phyloP scores from a whole-genome alignment of 2,888 invertebrate species.

The Spatulosminthurus flaviceps region DNA sequence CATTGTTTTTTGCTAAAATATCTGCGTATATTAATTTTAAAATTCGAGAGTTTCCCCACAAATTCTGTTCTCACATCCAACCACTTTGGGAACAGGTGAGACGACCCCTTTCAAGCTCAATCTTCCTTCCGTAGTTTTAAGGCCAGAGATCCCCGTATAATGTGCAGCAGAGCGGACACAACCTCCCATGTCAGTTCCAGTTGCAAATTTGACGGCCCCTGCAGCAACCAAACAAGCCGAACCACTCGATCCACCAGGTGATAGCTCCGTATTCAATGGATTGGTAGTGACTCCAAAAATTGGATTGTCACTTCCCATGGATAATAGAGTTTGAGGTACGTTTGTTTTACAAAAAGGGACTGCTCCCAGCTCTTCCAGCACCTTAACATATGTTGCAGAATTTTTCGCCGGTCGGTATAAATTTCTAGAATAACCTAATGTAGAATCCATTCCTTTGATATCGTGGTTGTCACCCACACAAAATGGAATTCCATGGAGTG shows the following conservation, averaged over 20 bases:
- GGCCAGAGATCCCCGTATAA: conserved; percentile 67
- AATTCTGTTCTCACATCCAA: not conserved
- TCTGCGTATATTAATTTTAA: too few species aligned
- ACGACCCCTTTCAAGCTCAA: conserved; percentile 51
- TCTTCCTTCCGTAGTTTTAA: conserved; percentile 66
- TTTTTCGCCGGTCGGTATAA: conserved; percentile 63
- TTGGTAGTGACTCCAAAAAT: conserved; percentile 67
- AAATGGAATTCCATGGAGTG: conserved; percentile 65
- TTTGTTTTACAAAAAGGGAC: conserved; percentile 65
- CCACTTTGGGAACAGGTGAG: not conserved
- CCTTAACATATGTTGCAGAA: conserved; percentile 56
- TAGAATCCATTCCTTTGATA: conserved; percentile 65
- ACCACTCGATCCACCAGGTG: conserved; percentile 68
- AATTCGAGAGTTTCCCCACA: too few species aligned
- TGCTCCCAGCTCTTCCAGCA: conserved; percentile 54
- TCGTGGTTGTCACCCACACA: conserved; percentile 65
- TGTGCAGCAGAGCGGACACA: conserved; percentile 68
- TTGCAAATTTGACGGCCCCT: conserved; percentile 67
- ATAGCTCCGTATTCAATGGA: conserved; percentile 66
- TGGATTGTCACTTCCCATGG: conserved; percentile 65
- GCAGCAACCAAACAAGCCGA: conserved; percentile 66
- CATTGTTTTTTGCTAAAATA: too few species aligned
- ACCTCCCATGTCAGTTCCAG: conserved; percentile 68
- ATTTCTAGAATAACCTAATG: conserved; percentile 65
- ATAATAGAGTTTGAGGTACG: conserved; percentile 64